phyloP scores from a whole-genome alignment of 2,888 invertebrate species.

The Mycalesis mineus region DNA sequence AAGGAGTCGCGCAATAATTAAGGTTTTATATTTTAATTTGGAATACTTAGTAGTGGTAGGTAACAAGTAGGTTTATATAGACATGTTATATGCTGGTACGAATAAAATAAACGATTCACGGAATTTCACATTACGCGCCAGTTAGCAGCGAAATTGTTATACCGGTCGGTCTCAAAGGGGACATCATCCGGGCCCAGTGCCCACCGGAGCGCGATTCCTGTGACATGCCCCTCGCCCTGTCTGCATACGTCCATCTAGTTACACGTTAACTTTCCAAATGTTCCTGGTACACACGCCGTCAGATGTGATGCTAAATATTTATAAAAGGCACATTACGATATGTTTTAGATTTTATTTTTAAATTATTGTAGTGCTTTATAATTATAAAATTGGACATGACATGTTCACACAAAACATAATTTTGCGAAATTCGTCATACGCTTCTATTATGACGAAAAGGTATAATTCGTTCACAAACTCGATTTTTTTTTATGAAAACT shows the following conservation, averaged over 20 bases:
- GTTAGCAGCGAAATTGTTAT: conserved; percentile 66
- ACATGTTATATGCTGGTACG: background rate
- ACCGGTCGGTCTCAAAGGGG: conserved; percentile 61
- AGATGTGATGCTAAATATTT: background rate
- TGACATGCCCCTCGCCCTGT: conserved; percentile 46
- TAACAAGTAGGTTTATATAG: background rate
- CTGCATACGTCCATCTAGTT: conserved; percentile 38
- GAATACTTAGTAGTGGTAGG: no score
- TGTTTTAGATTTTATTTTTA: no score
- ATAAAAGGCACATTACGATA: no score
- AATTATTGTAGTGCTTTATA: no score
- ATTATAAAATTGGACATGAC: no score
- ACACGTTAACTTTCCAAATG: conserved; percentile 15
- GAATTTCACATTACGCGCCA: conserved; percentile 54
- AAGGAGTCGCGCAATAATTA: no score
- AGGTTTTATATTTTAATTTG: no score
- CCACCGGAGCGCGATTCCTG: conserved; percentile 68
- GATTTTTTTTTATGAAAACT: no score
- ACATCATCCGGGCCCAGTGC: conserved; percentile 60
- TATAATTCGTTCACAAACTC: no score
- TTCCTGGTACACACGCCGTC: conserved; percentile 1
- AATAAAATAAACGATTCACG: conserved; percentile 23
- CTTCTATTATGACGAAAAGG: no score
- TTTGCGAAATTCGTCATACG: no score
- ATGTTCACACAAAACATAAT: no score